These are phyloP conservation scores for Lutjanus campechanus DNA, from an alignment of 2,797 vertebrate genomes.

Conservation along the genomic window DNA sequence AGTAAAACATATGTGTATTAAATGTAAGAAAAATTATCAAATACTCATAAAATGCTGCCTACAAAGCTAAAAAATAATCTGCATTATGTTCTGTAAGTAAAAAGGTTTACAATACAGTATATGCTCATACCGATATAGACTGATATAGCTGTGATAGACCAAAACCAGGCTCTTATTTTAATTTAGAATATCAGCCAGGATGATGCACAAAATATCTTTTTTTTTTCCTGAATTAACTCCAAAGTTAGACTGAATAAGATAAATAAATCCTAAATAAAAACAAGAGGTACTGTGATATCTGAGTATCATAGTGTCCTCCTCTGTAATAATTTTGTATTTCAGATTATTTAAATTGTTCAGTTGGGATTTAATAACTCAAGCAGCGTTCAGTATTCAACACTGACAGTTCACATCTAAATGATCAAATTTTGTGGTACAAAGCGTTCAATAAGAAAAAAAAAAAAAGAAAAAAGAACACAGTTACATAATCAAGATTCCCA, in stretches of 20 bases:
- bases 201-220: conserved; percentile 6
- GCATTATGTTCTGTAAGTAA: too few species aligned
- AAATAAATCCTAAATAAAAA: not conserved
- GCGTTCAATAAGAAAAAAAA: not conserved
- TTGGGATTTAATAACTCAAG: conserved; percentile 1
- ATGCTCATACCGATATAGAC: too few species aligned
- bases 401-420: not conserved
- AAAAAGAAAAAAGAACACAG: not conserved
- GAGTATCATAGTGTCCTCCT: not conserved
- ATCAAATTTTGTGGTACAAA: not conserved
- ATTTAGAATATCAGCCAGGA: not conserved
- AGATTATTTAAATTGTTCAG: not conserved
- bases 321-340: conserved; percentile 1
- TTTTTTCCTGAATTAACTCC: conserved; percentile 11
- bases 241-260: conserved; percentile 15
- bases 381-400: not conserved
- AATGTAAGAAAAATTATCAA: too few species aligned
- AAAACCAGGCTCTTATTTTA: not conserved
- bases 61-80: too few species aligned
- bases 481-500: not conserved
- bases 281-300: not conserved
- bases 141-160: too few species aligned
- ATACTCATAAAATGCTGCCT: too few species aligned
- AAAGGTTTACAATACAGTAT: too few species aligned
- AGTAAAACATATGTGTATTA: too few species aligned